Evolutionary conservation across 1,140 invertebrate species (phyloP), one percentile per base, ranked within the genome.

Genomic region (Drosophila neocordata): DNA sequence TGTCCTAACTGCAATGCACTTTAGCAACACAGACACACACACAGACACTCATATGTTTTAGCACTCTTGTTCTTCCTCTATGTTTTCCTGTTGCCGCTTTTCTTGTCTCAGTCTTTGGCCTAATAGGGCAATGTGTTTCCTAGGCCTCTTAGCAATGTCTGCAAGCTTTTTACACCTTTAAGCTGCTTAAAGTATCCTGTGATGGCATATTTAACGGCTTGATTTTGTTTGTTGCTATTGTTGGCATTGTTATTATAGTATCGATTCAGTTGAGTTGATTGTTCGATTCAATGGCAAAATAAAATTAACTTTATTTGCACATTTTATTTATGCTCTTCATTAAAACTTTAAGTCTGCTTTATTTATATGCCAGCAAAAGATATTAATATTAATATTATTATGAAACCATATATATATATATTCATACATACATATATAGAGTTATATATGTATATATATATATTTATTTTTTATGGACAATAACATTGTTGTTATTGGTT

Each of bases 281-380:
- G 60, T 63, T 58, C 27, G 24, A 65, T 59, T 65, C 56, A 41
- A 65, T 55, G 67, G 44, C 65, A 88, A 48, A 82, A 88, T 83
- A 68, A 88, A 87, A 73, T 87, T 60, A 78, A 79, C 71, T 87
- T 88, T 79, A 87, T 88, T 83, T 88, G 51, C 71, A 31, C 61
- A 79, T 79, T 88, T 88, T 83, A 87, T 88, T 87, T 87, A 87
- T 83, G 69, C 83, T 79, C 83, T 87, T 79, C 83, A 87, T 87
- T 88, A 88, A 87, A 88, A 77, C 56, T 88, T 88, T 87, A 87
- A 88, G 75, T 79, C 66, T 56, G 61, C 76, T 70, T 83, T 87
- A 87, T 88, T 87, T 88, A 87, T 67, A 68, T 34, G 66, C 52
- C 69, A 37, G 58, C 63, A 70, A 79, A 79, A 66, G 67, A 81